Conservation (phyloP, 2,797 vertebrate genomes). For the Lophius americanus region DNA sequence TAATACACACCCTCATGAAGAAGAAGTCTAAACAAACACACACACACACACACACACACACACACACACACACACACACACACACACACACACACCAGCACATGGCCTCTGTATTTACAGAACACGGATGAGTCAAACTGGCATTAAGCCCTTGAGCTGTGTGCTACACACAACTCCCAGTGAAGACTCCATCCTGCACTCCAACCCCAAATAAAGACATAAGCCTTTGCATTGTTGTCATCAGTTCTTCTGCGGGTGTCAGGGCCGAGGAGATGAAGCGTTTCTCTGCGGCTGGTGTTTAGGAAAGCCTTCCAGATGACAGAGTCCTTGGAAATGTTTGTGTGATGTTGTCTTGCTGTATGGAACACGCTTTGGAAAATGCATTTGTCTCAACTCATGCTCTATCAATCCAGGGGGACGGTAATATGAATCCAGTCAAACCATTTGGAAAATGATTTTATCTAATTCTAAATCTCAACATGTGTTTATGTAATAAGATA, state of each 20-base stretch:
- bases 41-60: background rate
- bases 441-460: conserved; percentile 13
- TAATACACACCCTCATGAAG: conserved; percentile 26
- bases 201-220: conserved; percentile 85
- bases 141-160: conserved; percentile 61
- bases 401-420: conserved; percentile 31
- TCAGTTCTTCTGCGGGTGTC: conserved; percentile 72
- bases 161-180: conserved; percentile 57
- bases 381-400: conserved; percentile 42
- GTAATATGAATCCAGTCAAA: conserved; percentile 25
- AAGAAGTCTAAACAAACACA: conserved; percentile 38
- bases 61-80: background rate
- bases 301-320: conserved; percentile 75
- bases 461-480: conserved; percentile 6
- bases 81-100: conserved; percentile 4
- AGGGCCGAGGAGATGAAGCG: conserved; percentile 61
- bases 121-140: conserved; percentile 68
- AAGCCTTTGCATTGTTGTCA: conserved; percentile 68
- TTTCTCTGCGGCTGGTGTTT: conserved; percentile 72
- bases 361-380: conserved; percentile 63
- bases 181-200: conserved; percentile 56
- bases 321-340: conserved; percentile 77
- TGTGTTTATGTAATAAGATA: background rate
- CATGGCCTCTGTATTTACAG: conserved; percentile 73
- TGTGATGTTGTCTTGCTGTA: conserved; percentile 67